Evolutionary conservation across 2,113 vertebrate genomes (phyloP), one percentile per base, ranked within the genome.

Genomic region (Tinamus guttatus): DNA sequence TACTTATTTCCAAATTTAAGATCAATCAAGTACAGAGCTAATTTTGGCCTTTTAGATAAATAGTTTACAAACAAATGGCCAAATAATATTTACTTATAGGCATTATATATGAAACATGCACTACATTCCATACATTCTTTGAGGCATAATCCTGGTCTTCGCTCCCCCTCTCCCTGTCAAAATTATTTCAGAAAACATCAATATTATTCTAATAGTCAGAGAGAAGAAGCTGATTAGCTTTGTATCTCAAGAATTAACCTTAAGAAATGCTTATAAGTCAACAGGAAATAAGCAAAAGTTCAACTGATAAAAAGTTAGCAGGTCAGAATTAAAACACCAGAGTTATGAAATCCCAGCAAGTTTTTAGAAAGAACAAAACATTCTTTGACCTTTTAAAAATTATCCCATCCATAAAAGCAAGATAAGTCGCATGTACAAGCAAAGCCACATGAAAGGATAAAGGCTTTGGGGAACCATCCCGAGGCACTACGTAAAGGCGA

Each of bases 231-330:
- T 80, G 74, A 94, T 74, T 27, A 73, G 38, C 16, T 77, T 67
- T 22, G 0, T 91, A 95, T 90, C 93, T 96, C 77, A 68, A 59
- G 60, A 94, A 91, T 8, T 89, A 47, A 93, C 62, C 65, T 62
- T 62, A 92, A 88, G 52, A 91, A 94, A 92, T 43, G 47, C 86
- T 80, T 85, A 59, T 70, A 91, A 38, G 56, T 49, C 68, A 90
- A 67, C 38, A 84, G 59, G 51, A 76, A 94, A 70, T 47, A 90
- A 91, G 88, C 43, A 78, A 94, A 95, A 93, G 90, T 94, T 97
- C 92, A 95, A 90, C 70, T 81, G 92, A 94, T 95, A 97, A 89
- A 95, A 78, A 93, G 74, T 74, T 86, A 81, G 49, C 34, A 93
- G 75, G 82, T 38, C 51, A 70, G 81, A 93, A 84, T 80, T 47